A percentile compares a stretch with the other conserved stretches of the same genome.
These are phyloP conservation scores for Sorex fumeus DNA, from an alignment of 2,113 vertebrate species.

Conservation along the genomic window DNA sequence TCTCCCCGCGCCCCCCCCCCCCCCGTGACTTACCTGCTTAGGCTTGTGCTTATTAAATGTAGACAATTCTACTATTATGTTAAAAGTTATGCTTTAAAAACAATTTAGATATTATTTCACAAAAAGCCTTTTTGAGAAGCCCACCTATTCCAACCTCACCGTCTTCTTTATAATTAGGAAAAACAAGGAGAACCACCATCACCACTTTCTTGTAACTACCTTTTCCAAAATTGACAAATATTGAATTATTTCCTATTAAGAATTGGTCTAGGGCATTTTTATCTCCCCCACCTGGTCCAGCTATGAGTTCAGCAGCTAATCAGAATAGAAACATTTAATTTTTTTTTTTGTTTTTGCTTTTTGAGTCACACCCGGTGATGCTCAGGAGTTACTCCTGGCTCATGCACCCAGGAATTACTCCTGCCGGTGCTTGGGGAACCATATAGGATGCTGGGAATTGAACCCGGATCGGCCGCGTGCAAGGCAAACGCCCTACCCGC, in stretches of 20 bases:
- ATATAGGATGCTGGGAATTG: too few species aligned
- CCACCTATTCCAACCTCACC: neutral
- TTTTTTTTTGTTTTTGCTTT: too few species aligned
- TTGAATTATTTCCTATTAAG: neutral
- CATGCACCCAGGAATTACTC: too few species aligned
- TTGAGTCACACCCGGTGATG: too few species aligned
- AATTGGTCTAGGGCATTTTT: neutral
- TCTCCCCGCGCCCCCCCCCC: too few species aligned
- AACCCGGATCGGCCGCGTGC: too few species aligned
- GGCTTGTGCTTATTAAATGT: conserved; percentile 2
- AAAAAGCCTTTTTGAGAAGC: neutral
- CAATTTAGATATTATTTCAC: neutral
- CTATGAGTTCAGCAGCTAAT: neutral
- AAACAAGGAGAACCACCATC: neutral
- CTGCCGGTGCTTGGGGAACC: too few species aligned
- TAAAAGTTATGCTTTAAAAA: neutral
- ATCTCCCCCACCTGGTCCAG: neutral
- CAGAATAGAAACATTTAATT: neutral
- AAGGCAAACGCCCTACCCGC: too few species aligned
- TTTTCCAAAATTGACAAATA: conserved; percentile 30
- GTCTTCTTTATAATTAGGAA: neutral
- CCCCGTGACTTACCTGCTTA: neutral
- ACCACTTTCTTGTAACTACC: conserved; percentile 10
- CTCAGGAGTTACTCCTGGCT: too few species aligned
- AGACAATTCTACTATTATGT: neutral